These are phyloP conservation scores for Mus caroli DNA, from an alignment of 2,797 vertebrate genomes.

Conservation along the genomic window DNA sequence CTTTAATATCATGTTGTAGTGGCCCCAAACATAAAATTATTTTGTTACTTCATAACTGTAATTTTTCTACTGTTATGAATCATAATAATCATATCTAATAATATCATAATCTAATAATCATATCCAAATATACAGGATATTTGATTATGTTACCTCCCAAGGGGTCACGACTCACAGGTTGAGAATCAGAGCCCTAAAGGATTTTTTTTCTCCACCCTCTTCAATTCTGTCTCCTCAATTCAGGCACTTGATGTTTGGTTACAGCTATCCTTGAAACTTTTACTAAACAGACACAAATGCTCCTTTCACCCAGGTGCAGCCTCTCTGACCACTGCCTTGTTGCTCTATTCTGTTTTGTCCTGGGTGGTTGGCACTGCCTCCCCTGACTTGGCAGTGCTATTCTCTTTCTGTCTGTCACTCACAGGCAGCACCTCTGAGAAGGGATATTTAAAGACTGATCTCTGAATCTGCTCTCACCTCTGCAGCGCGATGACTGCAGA, in stretches of 20 bases:
- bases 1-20: neutral
- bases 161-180: neutral
- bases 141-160: too few relatives aligned
- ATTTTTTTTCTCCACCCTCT: neutral
- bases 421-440: neutral
- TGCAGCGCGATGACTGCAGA: neutral
- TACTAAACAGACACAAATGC: neutral
- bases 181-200: neutral
- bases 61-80: neutral
- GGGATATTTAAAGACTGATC: constrained; percentile 18
- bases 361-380: fast-evolving
- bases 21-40: neutral
- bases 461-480: neutral
- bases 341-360: neutral
- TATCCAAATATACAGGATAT: neutral
- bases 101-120: too few relatives aligned
- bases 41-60: neutral
- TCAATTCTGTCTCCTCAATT: neutral
- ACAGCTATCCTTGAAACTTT: neutral
- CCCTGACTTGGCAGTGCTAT: neutral
- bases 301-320: neutral
- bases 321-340: neutral
- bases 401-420: neutral
- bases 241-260: neutral
- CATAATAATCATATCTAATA: neutral